Conservation (phyloP, 2,797 vertebrate species). For the Schizothorax lantsangensis region DNA sequence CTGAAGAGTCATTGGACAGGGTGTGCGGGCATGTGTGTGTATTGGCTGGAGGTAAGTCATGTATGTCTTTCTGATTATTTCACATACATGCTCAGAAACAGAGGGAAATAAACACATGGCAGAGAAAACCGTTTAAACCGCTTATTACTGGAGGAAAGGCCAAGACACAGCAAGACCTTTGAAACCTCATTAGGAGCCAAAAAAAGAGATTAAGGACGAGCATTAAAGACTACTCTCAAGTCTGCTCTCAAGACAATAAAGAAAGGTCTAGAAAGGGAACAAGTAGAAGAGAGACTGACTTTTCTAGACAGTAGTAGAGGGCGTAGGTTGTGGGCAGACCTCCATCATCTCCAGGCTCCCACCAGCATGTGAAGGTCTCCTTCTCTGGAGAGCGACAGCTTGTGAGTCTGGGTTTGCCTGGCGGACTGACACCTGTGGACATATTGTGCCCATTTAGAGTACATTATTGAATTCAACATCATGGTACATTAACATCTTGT, state of each 20-base stretch:
- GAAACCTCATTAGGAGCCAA: neutral
- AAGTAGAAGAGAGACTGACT: slow-evolving; percentile 73
- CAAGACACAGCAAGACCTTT: neutral
- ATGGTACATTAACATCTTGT: neutral
- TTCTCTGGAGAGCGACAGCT: slow-evolving; percentile 91
- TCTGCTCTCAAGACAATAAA: neutral
- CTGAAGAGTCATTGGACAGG: neutral
- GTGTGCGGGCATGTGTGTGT: neutral
- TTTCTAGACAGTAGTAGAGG: slow-evolving; percentile 87
- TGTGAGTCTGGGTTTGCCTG: slow-evolving; percentile 83
- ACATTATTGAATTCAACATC: neutral
- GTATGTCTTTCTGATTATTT: neutral
- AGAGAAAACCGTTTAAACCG: neutral
- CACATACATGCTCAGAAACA: neutral
- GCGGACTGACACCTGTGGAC: slow-evolving; percentile 70
- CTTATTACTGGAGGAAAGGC: neutral
- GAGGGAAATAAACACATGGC: neutral
- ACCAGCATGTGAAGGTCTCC: slow-evolving; percentile 96
- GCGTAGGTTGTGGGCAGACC: slow-evolving; percentile 86
- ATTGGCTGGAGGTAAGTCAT: neutral
- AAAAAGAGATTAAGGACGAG: neutral
- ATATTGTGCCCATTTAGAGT: neutral
- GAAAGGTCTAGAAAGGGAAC: neutral
- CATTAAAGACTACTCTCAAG: neutral
- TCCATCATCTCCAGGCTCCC: slow-evolving; percentile 86